Conservation (phyloP, 2,797 vertebrate genomes). For the Amazona ochrocephala region DNA sequence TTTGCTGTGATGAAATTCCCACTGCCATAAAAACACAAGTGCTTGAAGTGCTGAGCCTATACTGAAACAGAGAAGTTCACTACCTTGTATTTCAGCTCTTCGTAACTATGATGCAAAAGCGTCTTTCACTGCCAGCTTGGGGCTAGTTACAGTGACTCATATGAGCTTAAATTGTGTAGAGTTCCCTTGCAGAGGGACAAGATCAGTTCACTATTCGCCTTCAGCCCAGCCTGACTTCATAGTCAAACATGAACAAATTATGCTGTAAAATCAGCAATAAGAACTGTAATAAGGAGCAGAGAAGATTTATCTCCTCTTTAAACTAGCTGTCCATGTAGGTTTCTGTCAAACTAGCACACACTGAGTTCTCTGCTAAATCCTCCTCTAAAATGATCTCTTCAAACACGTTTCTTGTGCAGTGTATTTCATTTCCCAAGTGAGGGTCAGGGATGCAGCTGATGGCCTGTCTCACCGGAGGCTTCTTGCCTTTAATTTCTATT, state of each 20-base stretch:
- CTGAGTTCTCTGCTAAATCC: background rate
- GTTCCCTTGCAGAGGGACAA: background rate
- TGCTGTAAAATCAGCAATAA: constrained; percentile 13
- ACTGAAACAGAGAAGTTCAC: background rate
- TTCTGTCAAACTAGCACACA: background rate
- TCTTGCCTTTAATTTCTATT: background rate
- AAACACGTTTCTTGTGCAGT: background rate
- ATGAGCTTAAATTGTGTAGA: background rate
- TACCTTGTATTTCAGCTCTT: background rate
- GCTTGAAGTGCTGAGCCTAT: background rate
- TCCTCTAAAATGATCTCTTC: background rate
- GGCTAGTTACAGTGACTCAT: constrained; percentile 5
- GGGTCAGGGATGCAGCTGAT: background rate
- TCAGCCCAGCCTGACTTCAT: constrained; percentile 9
- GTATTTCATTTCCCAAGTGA: constrained; percentile 17
- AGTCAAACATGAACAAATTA: constrained; percentile 20
- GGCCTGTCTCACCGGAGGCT: background rate
- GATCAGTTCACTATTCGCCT: background rate
- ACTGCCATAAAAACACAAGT: background rate
- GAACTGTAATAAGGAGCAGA: background rate
- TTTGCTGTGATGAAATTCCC: background rate
- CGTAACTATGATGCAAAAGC: background rate
- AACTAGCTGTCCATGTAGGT: background rate
- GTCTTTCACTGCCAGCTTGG: background rate
- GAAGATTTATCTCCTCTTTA: constrained; percentile 44